Base-by-base conservation (phyloP, 2,113 vertebrate genomes). In the Phocoena sinus region DNA sequence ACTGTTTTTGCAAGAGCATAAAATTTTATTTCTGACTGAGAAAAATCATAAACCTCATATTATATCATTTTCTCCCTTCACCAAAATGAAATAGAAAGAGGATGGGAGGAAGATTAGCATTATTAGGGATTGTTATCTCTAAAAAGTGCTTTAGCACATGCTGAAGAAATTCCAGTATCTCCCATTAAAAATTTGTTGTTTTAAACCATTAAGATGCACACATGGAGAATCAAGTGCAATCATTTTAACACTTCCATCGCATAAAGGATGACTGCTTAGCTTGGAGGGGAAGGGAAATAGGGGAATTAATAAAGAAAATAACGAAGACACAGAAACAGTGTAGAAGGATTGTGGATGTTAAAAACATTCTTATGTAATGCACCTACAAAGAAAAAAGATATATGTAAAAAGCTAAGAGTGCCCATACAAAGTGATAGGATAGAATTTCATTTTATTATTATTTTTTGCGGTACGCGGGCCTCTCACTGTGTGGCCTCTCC, bases 21-120 rank as follows among this genome's bases (percentile, higher is more conserved):
- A 63, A 65, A 76, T 95, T 94, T 82, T 63, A 91, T 85, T 80
- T 94, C 38, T 92, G 79, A 63, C 2, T 25, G 50, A 94, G 88
- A 76, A 89, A 96, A 92, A 88, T 50, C 25, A 58, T 79, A 94
- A 97, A 85, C 11, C 15, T 93, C 25, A 73, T 94, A 87, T 70
- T 96, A 93, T 89, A 65, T 93, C 3, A 91, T 76, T 95, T 93
- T 56, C 14, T 63, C 95, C 21, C 28, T 87, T 91, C 26, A 44
- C 44, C 8, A 73, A 80, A 93, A 65, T 80, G 15, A 93, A 94
- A 62, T 76, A 65, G 47, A 93, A 41, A 85, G 36, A 91, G 33
- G 11, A 58, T 28, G 7, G 3, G 20, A 65, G 33, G 44, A 58
- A 94, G 12, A 86, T 2, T 95, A 87, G n/a, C 53, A 85, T 89